Conservation (phyloP, 2,888 invertebrate species). For the Drosophila paucipuncta region DNA sequence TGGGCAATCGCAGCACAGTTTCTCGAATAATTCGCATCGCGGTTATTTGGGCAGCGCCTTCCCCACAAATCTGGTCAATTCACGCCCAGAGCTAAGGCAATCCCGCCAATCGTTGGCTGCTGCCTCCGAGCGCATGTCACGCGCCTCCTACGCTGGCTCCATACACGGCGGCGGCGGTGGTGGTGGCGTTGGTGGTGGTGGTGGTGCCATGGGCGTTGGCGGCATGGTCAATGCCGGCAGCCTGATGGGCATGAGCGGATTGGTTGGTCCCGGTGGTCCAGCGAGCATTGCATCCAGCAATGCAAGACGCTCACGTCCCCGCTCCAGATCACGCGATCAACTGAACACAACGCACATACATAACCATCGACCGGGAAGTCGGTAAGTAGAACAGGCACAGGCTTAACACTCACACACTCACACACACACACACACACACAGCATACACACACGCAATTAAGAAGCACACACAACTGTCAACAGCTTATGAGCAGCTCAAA, state of each 20-base stretch:
- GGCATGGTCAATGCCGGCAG: conserved; percentile 54
- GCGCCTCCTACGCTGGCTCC: conserved; percentile 90
- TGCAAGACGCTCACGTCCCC: conserved; percentile 90
- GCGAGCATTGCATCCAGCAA: conserved; percentile 87
- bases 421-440: conserved; percentile 7
- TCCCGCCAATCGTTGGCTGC: conserved; percentile 94
- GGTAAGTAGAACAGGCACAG: conserved; percentile 86
- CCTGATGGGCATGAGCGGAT: conserved; percentile 78
- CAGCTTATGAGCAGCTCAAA: conserved; percentile 14
- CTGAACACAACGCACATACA: conserved; percentile 86
- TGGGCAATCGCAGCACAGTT: conserved; percentile 95
- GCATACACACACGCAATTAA: conserved; percentile 1
- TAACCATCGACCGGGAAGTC: conserved; percentile 90
- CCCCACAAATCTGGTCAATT: conserved; percentile 91
- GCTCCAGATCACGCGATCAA: conserved; percentile 91
- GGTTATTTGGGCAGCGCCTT: conserved; percentile 89
- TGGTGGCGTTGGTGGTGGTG: conserved; percentile 58
- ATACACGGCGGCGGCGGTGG: conserved; percentile 86
- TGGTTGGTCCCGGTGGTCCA: conserved; percentile 83
- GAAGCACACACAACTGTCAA: not conserved
- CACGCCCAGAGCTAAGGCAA: conserved; percentile 93
- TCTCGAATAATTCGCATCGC: conserved; percentile 92
- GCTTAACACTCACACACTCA: conserved; percentile 7
- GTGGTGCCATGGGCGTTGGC: conserved; percentile 49
- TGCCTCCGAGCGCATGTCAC: conserved; percentile 92